Base-by-base conservation (phyloP, 2,113 vertebrate species). In the Ciconia stormi region DNA sequence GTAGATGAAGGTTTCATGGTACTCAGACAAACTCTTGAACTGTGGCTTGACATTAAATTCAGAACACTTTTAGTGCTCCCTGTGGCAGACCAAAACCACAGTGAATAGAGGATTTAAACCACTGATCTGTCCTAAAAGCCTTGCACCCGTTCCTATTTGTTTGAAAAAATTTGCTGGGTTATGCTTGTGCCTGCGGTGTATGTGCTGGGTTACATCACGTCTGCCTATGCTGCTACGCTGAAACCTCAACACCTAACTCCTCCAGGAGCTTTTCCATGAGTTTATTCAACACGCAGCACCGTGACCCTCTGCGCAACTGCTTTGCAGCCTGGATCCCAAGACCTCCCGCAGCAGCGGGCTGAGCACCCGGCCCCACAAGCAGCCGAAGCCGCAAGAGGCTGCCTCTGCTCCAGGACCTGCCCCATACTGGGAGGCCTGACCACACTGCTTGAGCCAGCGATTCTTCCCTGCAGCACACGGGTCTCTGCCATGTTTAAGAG, bases 361-460 rank as follows among this genome's bases (percentile, higher is more conserved):
- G 17, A 32, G 21, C 27, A 6, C 16, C 20, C 5, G 1, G 27
- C 23, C 16, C 23, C 17, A 12, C 8, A 25, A 17, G 10, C 12
- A 61, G 32, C 7, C 3, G 0, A 34, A 86, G 53, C 44, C 44
- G 42, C 0, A 1, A 7, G n/a, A 55, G 10, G 22, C 65, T 80
- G 47, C 44, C 34, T 23, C 26, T 30, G n/a, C 50, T 53, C 32
- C 27, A 21, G 55, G 36, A 61, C 18, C 36, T 70, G 42, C 12
- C 36, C 73, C 4, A 0, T 3, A 1, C 22, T 4, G 26, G 38
- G 30, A 17, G 11, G 32, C 18, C 46, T 25, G 53, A 25, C 40
- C 29, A n/a, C 20, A 7, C 17, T 17, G 40, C 85, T 16, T 6
- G 10, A 44, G 55, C 4, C 29, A 65, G 44, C 0, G 0, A 2